Conservation (phyloP, 2,888 invertebrate genomes). For the Homarus gammarus region DNA sequence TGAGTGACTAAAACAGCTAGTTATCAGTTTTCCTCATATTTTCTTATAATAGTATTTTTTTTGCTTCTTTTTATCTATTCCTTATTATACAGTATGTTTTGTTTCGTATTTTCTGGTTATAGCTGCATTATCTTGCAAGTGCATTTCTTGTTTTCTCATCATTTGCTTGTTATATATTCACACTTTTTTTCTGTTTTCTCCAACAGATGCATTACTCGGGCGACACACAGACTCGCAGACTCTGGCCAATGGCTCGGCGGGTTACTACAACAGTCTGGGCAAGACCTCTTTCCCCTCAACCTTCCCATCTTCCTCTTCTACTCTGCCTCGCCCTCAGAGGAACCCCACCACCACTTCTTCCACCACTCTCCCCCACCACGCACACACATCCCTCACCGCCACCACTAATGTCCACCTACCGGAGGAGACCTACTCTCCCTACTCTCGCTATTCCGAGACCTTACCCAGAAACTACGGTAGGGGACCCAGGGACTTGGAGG, state of each 20-base stretch:
- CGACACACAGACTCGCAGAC: background rate
- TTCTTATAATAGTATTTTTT: too few species aligned
- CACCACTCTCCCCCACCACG: slow-evolving; percentile 5
- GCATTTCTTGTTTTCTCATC: background rate
- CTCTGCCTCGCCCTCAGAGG: slow-evolving; percentile 1
- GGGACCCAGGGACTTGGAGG: slow-evolving; percentile 32
- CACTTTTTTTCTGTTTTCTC: background rate
- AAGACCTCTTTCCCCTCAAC: slow-evolving; percentile 51
- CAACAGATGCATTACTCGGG: slow-evolving; percentile 58
- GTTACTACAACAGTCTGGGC: slow-evolving; percentile 67
- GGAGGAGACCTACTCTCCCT: background rate
- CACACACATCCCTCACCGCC: background rate
- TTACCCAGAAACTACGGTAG: slow-evolving; percentile 56
- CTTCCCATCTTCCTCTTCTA: slow-evolving; percentile 15
- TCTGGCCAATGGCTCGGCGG: slow-evolving; percentile 63
- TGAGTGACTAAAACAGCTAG: too few species aligned
- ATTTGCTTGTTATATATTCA: background rate
- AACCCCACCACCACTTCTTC: background rate
- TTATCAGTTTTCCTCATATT: too few species aligned
- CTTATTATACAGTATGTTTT: background rate
- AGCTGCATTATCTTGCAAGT: background rate
- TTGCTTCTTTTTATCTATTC: too few species aligned
- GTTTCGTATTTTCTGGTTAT: background rate
- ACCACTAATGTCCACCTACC: background rate
- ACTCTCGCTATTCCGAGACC: slow-evolving; percentile 47